Conservation (phyloP, 2,888 invertebrate genomes). For the Herminia tarsipennalis region DNA sequence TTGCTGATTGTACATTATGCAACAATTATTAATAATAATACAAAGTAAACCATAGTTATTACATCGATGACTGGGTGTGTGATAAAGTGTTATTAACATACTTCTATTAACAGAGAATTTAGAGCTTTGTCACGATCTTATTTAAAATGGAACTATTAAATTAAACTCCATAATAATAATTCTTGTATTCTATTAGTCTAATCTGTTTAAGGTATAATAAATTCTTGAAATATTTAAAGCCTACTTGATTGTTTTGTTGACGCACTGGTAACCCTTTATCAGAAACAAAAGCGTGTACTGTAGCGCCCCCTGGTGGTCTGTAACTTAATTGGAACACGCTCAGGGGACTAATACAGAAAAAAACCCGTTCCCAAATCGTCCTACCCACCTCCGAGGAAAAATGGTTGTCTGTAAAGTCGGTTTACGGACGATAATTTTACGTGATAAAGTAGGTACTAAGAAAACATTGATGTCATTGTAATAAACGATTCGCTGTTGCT, state of each 20-base stretch:
- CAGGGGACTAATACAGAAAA: too few relatives aligned
- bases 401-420: too few relatives aligned
- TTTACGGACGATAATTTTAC: too few relatives aligned
- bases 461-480: too few relatives aligned
- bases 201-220: neutral
- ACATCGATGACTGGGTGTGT: constrained; percentile 10
- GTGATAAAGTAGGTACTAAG: too few relatives aligned
- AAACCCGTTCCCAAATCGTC: too few relatives aligned
- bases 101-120: constrained; percentile 16
- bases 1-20: constrained; percentile 21
- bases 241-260: neutral
- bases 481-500: too few relatives aligned
- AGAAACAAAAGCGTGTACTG: too few relatives aligned
- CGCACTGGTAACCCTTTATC: too few relatives aligned
- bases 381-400: too few relatives aligned
- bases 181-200: constrained; percentile 8
- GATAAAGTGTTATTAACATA: constrained; percentile 8
- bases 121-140: constrained; percentile 14
- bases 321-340: too few relatives aligned
- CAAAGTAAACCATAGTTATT: constrained; percentile 19
- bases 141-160: constrained; percentile 11
- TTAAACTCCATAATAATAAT: constrained; percentile 10
- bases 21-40: constrained; percentile 21
- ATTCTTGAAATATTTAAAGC: neutral
- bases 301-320: too few relatives aligned